phyloP scores from a whole-genome alignment of 2,888 invertebrate species.

The Acronicta leporina region DNA sequence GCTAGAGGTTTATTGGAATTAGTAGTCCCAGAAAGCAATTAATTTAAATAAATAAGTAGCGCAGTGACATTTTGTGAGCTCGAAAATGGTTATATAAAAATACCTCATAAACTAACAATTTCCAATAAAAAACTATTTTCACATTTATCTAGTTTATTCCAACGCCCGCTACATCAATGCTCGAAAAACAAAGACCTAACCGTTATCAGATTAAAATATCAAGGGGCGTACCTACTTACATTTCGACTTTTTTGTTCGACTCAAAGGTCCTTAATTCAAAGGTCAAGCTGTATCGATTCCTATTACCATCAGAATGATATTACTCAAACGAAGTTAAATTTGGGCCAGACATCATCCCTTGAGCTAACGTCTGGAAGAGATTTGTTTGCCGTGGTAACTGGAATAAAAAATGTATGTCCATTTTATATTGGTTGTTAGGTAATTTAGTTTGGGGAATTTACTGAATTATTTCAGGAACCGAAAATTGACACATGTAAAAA shows the following conservation, averaged over 20 bases:
- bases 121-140: background rate
- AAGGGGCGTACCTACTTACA: constrained; percentile 13
- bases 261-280: constrained; percentile 28
- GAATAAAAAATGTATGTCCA: background rate
- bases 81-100: too few relatives aligned
- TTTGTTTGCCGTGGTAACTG: background rate
- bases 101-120: too few relatives aligned
- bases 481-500: too few relatives aligned
- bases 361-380: background rate
- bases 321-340: constrained; percentile 26
- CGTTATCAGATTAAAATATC: constrained; percentile 18
- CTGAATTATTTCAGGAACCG: too few relatives aligned
- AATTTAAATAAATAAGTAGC: too few relatives aligned
- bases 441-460: too few relatives aligned
- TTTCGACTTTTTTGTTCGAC: constrained; percentile 20
- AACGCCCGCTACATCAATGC: background rate
- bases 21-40: too few relatives aligned
- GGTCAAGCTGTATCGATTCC: constrained; percentile 32
- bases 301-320: constrained; percentile 37
- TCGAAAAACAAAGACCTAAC: constrained; percentile 7
- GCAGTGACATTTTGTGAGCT: too few relatives aligned
- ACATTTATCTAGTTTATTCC: background rate
- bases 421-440: background rate
- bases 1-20: too few relatives aligned
- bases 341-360: constrained; percentile 17